phyloP scores from a whole-genome alignment of 2,888 invertebrate genomes.

The Drosophila mimetica region DNA sequence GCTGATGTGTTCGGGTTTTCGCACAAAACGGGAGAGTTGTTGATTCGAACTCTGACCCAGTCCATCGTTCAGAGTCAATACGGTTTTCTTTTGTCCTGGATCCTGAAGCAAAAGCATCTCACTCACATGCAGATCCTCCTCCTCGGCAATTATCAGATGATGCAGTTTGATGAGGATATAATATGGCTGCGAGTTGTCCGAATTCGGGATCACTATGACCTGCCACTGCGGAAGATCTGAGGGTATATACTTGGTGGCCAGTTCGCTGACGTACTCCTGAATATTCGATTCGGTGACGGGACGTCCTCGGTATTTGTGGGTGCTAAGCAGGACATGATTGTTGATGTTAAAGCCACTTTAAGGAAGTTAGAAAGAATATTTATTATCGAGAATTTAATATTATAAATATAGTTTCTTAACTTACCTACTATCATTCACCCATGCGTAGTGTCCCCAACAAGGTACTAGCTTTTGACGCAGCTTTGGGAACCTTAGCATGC shows the following conservation, averaged over 20 bases:
- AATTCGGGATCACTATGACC: slow-evolving; percentile 88
- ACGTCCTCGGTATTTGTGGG: slow-evolving; percentile 88
- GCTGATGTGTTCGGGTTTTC: slow-evolving; percentile 87
- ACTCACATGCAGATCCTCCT: slow-evolving; percentile 89
- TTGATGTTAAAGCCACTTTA: slow-evolving; percentile 85
- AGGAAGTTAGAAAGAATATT: too few species aligned
- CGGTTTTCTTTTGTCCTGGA: slow-evolving; percentile 56
- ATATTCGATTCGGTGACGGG: slow-evolving; percentile 89
- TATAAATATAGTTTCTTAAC: not conserved
- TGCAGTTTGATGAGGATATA: slow-evolving; percentile 90
- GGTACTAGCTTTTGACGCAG: slow-evolving; percentile 88
- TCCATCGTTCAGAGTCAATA: slow-evolving; percentile 62
- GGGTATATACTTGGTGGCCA: slow-evolving; percentile 91
- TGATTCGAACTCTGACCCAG: slow-evolving; percentile 48
- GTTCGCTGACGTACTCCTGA: slow-evolving; percentile 92
- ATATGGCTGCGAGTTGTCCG: slow-evolving; percentile 84
- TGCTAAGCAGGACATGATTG: slow-evolving; percentile 89
- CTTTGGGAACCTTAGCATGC: slow-evolving; percentile 87
- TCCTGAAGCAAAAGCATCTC: slow-evolving; percentile 89
- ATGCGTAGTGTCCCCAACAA: slow-evolving; percentile 92
- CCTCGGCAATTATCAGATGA: slow-evolving; percentile 90
- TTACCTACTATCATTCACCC: slow-evolving; percentile 86
- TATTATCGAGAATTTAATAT: not conserved
- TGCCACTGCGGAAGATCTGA: slow-evolving; percentile 92
- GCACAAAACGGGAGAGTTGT: slow-evolving; percentile 86